Evolutionary conservation across 1,140 invertebrate species (phyloP).

Genomic region (Lamellibrachia luymesi): DNA sequence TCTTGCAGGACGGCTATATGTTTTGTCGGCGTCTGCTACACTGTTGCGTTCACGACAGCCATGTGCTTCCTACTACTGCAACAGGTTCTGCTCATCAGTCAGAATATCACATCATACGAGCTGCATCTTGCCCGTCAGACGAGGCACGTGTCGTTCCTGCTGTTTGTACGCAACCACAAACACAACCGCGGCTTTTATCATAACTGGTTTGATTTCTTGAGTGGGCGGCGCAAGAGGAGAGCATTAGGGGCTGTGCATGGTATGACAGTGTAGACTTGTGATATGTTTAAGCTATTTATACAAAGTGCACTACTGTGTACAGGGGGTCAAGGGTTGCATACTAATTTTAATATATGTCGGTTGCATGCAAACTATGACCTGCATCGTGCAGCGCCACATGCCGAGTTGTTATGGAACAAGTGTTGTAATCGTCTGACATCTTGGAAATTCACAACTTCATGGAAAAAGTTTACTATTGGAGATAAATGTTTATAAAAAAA

Average conservation of each 20-base stretch:
- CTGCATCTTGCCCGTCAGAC: slow-evolving; percentile 35
- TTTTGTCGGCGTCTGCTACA: slow-evolving; percentile 43
- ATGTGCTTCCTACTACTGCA: slow-evolving; percentile 40
- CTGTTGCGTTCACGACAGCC: slow-evolving; percentile 28
- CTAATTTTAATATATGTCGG: no score
- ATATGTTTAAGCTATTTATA: neutral
- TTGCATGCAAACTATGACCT: no score
- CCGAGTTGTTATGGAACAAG: no score
- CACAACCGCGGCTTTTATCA: slow-evolving; percentile 42
- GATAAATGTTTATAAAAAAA: no score
- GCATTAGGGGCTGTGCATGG: neutral
- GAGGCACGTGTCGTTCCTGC: slow-evolving; percentile 24
- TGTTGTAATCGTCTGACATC: no score
- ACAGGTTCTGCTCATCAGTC: slow-evolving; percentile 47
- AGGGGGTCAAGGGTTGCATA: no score
- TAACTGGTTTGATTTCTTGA: slow-evolving; percentile 45
- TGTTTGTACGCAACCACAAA: slow-evolving; percentile 39
- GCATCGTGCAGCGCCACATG: no score
- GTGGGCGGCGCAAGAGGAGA: neutral
- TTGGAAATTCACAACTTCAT: no score
- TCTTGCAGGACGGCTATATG: slow-evolving; percentile 37
- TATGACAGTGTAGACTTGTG: neutral
- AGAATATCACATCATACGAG: slow-evolving; percentile 50
- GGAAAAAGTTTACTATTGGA: no score
- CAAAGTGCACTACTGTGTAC: no score